Conservation (phyloP, 2,888 invertebrate genomes). For the Kuschelorhynchus macadamiae region DNA sequence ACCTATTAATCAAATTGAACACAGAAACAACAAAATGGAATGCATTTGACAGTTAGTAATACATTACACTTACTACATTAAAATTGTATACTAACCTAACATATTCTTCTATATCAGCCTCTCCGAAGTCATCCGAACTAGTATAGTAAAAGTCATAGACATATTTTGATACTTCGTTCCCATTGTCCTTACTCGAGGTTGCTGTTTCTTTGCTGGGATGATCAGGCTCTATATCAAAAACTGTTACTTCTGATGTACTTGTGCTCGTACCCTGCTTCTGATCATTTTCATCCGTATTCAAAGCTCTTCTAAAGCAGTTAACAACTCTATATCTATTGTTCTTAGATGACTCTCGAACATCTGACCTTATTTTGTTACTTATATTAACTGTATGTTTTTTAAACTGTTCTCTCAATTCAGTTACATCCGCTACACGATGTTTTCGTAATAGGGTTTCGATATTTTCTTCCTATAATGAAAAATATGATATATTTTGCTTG, state of each 20-base stretch:
- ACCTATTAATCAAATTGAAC: too few species aligned
- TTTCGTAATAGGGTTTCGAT: conserved; percentile 68
- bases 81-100: conserved; percentile 60
- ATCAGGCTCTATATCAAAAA: conserved; percentile 74
- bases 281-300: conserved; percentile 51
- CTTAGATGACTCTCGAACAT: conserved; percentile 68
- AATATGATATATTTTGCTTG: conserved; percentile 1
- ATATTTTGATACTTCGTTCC: conserved; percentile 61
- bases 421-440: conserved; percentile 65
- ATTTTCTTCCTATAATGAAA: conserved; percentile 67
- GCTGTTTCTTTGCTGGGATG: conserved; percentile 51
- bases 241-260: conserved; percentile 65
- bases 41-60: conserved; percentile 22
- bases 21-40: conserved; percentile 20
- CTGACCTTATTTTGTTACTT: conserved; percentile 68
- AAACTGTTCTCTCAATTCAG: conserved; percentile 68
- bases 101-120: conserved; percentile 67
- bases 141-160: conserved; percentile 78
- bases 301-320: conserved; percentile 70
- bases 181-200: conserved; percentile 48
- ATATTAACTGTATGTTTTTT: conserved; percentile 70
- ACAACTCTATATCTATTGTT: conserved; percentile 74
- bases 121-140: conserved; percentile 69
- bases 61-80: conserved; percentile 28
- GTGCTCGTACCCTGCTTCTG: conserved; percentile 51